These are phyloP conservation scores for Bradypodion pumilum DNA, from an alignment of 2,797 vertebrate species.

Conservation along the genomic window DNA sequence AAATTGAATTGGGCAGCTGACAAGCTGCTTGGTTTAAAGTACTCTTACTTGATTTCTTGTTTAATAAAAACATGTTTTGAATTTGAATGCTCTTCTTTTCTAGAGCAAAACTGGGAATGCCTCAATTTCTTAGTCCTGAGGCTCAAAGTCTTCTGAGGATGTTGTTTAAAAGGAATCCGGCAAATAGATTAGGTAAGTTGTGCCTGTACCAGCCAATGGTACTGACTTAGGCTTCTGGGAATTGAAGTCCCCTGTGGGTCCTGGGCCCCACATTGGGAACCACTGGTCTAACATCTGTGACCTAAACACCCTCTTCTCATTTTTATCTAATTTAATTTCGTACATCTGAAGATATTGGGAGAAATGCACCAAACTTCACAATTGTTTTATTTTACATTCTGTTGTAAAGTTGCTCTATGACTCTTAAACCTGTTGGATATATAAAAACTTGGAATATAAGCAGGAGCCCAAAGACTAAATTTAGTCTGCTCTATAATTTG, in stretches of 20 bases:
- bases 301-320: background rate
- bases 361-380: background rate
- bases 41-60: background rate
- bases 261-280: no score
- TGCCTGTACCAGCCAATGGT: background rate
- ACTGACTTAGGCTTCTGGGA: no score
- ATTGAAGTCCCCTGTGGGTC: no score
- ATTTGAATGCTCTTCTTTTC: slow-evolving; percentile 7
- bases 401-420: no score
- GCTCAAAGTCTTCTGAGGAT: slow-evolving; percentile 96
- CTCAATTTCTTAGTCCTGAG: slow-evolving; percentile 95
- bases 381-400: background rate
- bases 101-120: slow-evolving; percentile 98
- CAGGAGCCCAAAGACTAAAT: background rate
- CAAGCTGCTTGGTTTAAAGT: background rate
- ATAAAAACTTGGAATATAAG: background rate
- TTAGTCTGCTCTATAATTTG: background rate
- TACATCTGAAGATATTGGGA: background rate
- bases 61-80: slow-evolving; percentile 5
- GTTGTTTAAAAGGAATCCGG: slow-evolving; percentile 97
- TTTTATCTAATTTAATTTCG: background rate
- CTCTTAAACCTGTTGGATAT: background rate
- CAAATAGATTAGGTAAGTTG: slow-evolving; percentile 90
- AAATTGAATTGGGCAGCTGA: background rate
- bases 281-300: no score